A percentile compares a stretch with the other conserved stretches of the same genome.
These are phyloP conservation scores for Drosophila planitibia DNA, from an alignment of 2,888 invertebrate species.

Conservation along the genomic window DNA sequence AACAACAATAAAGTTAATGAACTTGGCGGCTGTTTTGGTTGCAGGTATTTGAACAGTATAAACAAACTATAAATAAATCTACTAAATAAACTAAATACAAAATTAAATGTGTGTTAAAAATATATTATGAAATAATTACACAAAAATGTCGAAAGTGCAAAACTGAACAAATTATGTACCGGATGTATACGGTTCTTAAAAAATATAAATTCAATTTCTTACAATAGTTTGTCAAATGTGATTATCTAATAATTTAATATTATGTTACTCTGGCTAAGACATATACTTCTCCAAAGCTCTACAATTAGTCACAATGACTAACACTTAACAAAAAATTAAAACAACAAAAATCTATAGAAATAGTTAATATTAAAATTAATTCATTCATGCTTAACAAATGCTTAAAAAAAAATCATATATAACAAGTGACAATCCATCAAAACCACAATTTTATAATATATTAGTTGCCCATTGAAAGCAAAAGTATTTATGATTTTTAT, in stretches of 20 bases:
- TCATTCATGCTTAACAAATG: neutral
- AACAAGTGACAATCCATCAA: neutral
- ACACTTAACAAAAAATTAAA: neutral
- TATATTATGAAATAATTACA: neutral
- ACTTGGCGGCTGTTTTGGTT: neutral
- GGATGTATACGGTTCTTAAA: neutral
- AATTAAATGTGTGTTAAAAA: slow-evolving; percentile 18
- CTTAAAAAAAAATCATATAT: neutral
- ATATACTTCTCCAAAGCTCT: neutral
- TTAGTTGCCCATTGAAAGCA: neutral
- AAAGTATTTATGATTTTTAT: neutral
- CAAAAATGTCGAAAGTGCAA: neutral
- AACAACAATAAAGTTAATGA: neutral
- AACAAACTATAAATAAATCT: slow-evolving; percentile 13
- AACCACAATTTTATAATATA: neutral
- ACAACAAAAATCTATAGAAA: neutral
- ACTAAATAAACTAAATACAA: slow-evolving; percentile 8
- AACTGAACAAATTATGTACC: slow-evolving; percentile 1
- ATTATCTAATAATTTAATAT: neutral
- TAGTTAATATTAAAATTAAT: neutral
- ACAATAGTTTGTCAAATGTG: neutral
- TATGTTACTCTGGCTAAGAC: neutral
- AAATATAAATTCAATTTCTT: neutral
- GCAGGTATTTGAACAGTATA: slow-evolving; percentile 1
- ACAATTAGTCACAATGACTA: neutral